A percentile compares a stretch with the other conserved stretches of the same genome.
Evolutionary conservation across 2,888 invertebrate species (phyloP).

Genomic region (Elysia crispata): DNA sequence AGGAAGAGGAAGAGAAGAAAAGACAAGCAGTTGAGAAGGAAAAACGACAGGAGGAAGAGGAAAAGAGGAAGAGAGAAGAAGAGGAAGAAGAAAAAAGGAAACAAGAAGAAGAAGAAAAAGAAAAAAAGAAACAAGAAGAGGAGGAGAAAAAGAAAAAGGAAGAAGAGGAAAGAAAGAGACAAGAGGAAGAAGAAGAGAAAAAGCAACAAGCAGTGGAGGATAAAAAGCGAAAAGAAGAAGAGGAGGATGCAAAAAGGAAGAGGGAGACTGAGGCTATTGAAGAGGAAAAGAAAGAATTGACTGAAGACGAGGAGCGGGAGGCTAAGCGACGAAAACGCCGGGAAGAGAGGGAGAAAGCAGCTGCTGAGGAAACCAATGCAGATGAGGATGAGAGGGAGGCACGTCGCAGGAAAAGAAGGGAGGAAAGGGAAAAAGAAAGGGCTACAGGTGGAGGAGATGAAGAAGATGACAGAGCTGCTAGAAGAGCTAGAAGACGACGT

Average conservation of each 20-base stretch:
- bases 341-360: slow-evolving; percentile 46
- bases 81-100: slow-evolving; percentile 5
- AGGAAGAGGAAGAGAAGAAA: slow-evolving; percentile 41
- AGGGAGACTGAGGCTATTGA: slow-evolving; percentile 26
- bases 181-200: slow-evolving; percentile 14
- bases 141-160: slow-evolving; percentile 20
- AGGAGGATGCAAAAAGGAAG: slow-evolving; percentile 44
- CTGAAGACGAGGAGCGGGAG: slow-evolving; percentile 41
- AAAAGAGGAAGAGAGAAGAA: too few species aligned
- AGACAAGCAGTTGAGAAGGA: background rate
- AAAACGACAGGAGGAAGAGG: too few species aligned
- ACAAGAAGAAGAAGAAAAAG: background rate
- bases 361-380: slow-evolving; percentile 30
- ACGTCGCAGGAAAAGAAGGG: slow-evolving; percentile 53
- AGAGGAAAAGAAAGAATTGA: slow-evolving; percentile 35
- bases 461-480: slow-evolving; percentile 43
- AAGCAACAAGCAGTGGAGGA: slow-evolving; percentile 13
- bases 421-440: slow-evolving; percentile 55
- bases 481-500: slow-evolving; percentile 44
- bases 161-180: slow-evolving; percentile 7
- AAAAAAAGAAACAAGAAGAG: background rate
- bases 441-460: slow-evolving; percentile 32
- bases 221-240: slow-evolving; percentile 16
- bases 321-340: slow-evolving; percentile 47
- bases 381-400: slow-evolving; percentile 55